Evolutionary conservation across 2,888 invertebrate genomes (phyloP).

Genomic region (Drosophila robusta): DNA sequence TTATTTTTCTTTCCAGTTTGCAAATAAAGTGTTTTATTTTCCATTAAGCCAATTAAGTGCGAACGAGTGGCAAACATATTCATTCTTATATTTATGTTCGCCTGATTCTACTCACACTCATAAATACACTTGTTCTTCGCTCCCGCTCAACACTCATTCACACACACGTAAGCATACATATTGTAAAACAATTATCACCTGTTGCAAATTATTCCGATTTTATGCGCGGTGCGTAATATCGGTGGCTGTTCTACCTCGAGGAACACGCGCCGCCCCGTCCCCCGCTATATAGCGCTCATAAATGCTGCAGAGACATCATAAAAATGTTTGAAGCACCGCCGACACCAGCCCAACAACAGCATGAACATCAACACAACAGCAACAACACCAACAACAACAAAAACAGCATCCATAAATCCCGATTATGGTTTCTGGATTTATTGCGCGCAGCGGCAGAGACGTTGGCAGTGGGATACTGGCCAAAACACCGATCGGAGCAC

Average conservation of each 20-base stretch:
- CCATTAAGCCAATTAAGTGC: no score
- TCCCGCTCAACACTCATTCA: slow-evolving; percentile 5
- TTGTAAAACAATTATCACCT: slow-evolving; percentile 82
- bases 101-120: slow-evolving; percentile 18
- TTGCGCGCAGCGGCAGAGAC: slow-evolving; percentile 56
- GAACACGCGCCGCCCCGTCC: slow-evolving; percentile 28
- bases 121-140: slow-evolving; percentile 48
- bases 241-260: slow-evolving; percentile 63
- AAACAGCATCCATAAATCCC: slow-evolving; percentile 76
- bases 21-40: neutral
- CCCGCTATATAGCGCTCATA: slow-evolving; percentile 60
- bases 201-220: slow-evolving; percentile 79
- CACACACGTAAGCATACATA: slow-evolving; percentile 44
- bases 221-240: slow-evolving; percentile 74
- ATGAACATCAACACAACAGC: slow-evolving; percentile 37
- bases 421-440: slow-evolving; percentile 81
- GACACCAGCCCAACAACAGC: slow-evolving; percentile 51
- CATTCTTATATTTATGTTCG: neutral
- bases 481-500: slow-evolving; percentile 40
- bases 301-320: slow-evolving; percentile 80
- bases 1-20: neutral
- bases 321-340: slow-evolving; percentile 78
- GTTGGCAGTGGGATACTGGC: slow-evolving; percentile 9
- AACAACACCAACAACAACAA: slow-evolving; percentile 50
- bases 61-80: neutral